Evolutionary conservation across 2,888 invertebrate genomes (phyloP), one percentile per base, ranked within the genome.

Genomic region (Sylvicola cinctus): DNA sequence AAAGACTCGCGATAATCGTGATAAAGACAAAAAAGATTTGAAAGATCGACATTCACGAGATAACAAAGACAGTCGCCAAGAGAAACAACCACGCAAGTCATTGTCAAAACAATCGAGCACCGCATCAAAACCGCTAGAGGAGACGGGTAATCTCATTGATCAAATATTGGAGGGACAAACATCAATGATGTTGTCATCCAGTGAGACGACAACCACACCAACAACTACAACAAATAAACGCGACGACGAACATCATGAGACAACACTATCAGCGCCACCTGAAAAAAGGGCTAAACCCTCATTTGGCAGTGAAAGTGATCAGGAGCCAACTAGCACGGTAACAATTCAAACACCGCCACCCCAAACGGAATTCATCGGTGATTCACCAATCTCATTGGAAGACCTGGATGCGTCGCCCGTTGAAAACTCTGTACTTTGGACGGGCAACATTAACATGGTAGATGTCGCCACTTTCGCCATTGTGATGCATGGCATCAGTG

Each of bases 401-500:
- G 20, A 20, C 8, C 8, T 8, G 20, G 20, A 20, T 8, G 5
- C 20, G 8, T 20, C 8, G 20, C 20, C 20, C 4, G 20, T 20
- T 20, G 8, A 20, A 20, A 20, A 20, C 8, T 4, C 4, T 6
- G 8, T 20, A 20, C 29, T 56, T 20, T 58, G 58, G 58, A 74
- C 74, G 38, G 91, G 91, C 2, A 74, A 72, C 41, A 74, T 91
- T 6, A 78, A 74, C 47, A 90, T 90, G 85, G 74, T 80, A 5
- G 91, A 91, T 49, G 83, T 90, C 1, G 80, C 87, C 0, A 75
- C 83, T 44, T 87, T 90, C 48, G 74, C 78, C 44, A 79, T 85
- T 7, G 70, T 75, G 10, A 77, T 85, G 4, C 76, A 80, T 49
- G 74, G 78, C 51, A 79, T 87, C 29, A 65, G 61, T 46, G 78